Percentiles rank a stretch among this genome's conserved stretches.
phyloP scores from a whole-genome alignment of 2,888 invertebrate genomes.

The Eristalis arbustorum region DNA sequence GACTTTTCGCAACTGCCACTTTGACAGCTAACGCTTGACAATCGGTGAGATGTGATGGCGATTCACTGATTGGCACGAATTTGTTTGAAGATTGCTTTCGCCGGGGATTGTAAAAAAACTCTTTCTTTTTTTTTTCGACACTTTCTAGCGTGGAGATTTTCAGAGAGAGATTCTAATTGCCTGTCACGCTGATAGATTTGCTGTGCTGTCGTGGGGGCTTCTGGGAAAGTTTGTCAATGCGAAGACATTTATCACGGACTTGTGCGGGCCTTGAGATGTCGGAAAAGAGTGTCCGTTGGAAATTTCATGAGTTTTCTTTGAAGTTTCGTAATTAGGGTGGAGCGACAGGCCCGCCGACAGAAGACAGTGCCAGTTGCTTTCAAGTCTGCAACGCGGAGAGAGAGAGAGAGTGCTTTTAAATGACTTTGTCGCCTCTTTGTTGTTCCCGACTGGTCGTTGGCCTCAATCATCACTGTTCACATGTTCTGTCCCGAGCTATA shows the following conservation, averaged over 20 bases:
- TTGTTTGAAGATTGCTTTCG: background rate
- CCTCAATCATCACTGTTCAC: too few relatives aligned
- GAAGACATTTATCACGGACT: background rate
- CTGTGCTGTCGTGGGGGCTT: background rate
- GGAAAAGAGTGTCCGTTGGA: background rate
- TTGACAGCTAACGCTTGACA: background rate
- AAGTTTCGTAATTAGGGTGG: background rate
- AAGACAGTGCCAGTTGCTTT: background rate
- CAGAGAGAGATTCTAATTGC: background rate
- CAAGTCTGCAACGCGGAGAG: background rate
- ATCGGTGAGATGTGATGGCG: background rate
- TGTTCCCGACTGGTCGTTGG: too few relatives aligned
- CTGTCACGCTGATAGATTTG: slow-evolving; percentile 6
- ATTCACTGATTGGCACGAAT: background rate
- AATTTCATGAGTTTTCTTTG: slow-evolving; percentile 12
- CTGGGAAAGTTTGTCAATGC: background rate
- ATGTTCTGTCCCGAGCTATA: too few relatives aligned
- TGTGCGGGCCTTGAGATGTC: background rate
- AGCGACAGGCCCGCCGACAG: too few relatives aligned
- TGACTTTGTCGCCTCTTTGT: too few relatives aligned
- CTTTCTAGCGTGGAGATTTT: background rate
- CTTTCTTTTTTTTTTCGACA: background rate
- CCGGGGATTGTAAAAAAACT: background rate
- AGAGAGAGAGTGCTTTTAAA: background rate
- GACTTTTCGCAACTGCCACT: background rate